These are phyloP conservation scores for Zeugodacus cucurbitae DNA, from an alignment of 1,140 invertebrate genomes.

Conservation along the genomic window DNA sequence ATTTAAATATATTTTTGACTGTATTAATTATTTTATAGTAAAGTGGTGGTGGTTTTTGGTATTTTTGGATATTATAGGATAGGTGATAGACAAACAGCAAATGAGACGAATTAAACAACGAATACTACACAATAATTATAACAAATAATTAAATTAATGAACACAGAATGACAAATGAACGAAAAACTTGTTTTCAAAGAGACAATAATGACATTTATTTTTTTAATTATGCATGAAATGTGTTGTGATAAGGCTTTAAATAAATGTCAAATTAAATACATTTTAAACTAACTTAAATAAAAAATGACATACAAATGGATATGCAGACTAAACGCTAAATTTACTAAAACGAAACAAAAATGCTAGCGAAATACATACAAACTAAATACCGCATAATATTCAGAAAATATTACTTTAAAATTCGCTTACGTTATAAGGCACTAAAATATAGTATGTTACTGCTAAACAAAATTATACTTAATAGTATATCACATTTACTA, in stretches of 20 bases:
- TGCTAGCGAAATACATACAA: background rate
- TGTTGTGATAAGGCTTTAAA: background rate
- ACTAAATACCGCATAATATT: background rate
- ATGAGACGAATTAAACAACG: background rate
- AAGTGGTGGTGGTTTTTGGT: conserved; percentile 38
- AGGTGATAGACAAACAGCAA: conserved; percentile 12
- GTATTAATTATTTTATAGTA: conserved; percentile 38
- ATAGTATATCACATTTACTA: conserved; percentile 47
- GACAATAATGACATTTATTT: conserved; percentile 19
- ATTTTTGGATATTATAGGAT: conserved; percentile 15
- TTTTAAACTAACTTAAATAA: background rate
- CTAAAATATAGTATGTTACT: background rate
- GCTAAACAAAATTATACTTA: conserved; percentile 45
- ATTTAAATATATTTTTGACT: background rate
- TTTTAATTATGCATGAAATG: conserved; percentile 7
- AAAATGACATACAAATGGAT: background rate
- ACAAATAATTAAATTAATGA: conserved; percentile 8
- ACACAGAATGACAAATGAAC: conserved; percentile 23
- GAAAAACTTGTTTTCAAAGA: conserved; percentile 32
- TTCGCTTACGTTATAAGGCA: background rate
- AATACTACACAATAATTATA: background rate
- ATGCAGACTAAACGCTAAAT: background rate
- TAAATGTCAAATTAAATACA: conserved; percentile 8
- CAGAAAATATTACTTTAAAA: background rate
- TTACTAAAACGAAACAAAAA: conserved; percentile 15